These are phyloP conservation scores for Phaethon lepturus DNA, from an alignment of 2,113 vertebrate species.

Conservation along the genomic window DNA sequence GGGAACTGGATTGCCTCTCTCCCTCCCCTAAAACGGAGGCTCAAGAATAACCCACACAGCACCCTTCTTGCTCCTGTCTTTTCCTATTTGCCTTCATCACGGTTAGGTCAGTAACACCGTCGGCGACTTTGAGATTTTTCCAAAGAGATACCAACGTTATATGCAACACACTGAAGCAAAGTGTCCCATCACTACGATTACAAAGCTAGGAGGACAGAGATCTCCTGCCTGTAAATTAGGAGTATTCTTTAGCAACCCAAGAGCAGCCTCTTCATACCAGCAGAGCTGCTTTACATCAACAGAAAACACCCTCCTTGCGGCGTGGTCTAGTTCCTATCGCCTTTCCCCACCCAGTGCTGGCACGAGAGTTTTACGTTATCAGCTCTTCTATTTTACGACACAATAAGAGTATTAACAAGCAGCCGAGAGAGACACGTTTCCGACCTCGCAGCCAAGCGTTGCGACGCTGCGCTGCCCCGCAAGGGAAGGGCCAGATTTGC, in stretches of 20 bases:
- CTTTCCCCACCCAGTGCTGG: not conserved
- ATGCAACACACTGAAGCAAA: not conserved
- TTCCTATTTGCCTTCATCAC: not conserved
- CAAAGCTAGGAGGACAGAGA: slow-evolving; percentile 6
- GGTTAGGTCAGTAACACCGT: not conserved
- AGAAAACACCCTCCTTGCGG: not conserved
- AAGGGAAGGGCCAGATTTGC: not conserved
- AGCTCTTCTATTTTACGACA: slow-evolving; percentile 47
- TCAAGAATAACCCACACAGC: not conserved
- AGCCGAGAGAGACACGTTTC: not conserved
- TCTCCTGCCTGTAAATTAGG: not conserved
- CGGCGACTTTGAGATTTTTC: not conserved
- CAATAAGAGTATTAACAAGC: slow-evolving; percentile 48
- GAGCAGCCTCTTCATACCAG: slow-evolving; percentile 11
- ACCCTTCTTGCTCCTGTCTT: not conserved
- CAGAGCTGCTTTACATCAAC: not conserved
- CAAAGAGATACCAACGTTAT: not conserved
- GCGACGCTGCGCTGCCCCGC: not conserved
- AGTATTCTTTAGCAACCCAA: slow-evolving; percentile 30
- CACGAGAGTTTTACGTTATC: not conserved
- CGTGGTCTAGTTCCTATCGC: not conserved
- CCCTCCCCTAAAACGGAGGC: not conserved
- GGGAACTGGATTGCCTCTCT: not conserved
- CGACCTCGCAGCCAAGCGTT: not conserved
- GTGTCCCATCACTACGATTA: not conserved